Conservation (phyloP, 1,140 invertebrate species). For the Thalassaphorura encarpata region DNA sequence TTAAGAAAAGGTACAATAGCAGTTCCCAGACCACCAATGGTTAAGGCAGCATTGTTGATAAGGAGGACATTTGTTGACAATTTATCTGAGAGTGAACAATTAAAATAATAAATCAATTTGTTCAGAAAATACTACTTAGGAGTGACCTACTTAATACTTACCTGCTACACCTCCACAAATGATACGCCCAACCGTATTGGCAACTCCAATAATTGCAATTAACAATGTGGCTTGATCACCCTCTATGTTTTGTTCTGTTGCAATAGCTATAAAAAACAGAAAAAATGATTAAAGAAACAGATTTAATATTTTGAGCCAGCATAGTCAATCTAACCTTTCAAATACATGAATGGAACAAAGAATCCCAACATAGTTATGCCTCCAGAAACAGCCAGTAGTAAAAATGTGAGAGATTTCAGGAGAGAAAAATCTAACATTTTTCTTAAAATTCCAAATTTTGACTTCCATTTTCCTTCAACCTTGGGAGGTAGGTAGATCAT, state of each 20-base stretch:
- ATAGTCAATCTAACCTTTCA: slow-evolving; percentile 39
- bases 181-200: slow-evolving; percentile 79
- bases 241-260: slow-evolving; percentile 40
- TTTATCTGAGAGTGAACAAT: too few relatives aligned
- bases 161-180: slow-evolving; percentile 67
- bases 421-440: slow-evolving; percentile 80
- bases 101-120: too few relatives aligned
- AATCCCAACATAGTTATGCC: slow-evolving; percentile 92
- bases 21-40: slow-evolving; percentile 71
- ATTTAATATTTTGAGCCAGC: not conserved
- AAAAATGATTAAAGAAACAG: not conserved
- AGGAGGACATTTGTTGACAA: slow-evolving; percentile 66
- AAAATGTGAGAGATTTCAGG: slow-evolving; percentile 74
- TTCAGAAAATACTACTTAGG: too few relatives aligned
- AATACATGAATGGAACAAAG: slow-evolving; percentile 87
- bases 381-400: slow-evolving; percentile 73
- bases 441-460: slow-evolving; percentile 37
- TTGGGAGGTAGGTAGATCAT: too few relatives aligned
- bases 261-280: slow-evolving; percentile 15
- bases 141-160: too few relatives aligned
- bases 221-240: slow-evolving; percentile 52
- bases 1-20: slow-evolving; percentile 59
- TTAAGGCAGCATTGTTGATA: slow-evolving; percentile 79
- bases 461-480: not conserved
- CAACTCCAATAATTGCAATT: slow-evolving; percentile 78